Evolutionary conservation across 2,797 vertebrate species (phyloP), one percentile per base, ranked within the genome.

Genomic region (Philypnodon macrostomus): DNA sequence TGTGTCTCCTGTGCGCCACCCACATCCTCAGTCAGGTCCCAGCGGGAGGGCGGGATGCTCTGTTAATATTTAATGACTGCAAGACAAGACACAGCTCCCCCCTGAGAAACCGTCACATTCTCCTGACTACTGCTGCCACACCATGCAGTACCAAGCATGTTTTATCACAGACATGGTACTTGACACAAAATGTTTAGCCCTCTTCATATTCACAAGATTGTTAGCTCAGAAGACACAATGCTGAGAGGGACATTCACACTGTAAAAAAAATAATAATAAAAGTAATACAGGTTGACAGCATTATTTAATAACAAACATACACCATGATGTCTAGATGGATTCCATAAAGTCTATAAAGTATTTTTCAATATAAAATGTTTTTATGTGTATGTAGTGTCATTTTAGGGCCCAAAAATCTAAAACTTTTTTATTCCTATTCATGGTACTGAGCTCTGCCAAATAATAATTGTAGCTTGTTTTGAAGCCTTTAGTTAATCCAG

Each of bases 21-120:
- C 53, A 73, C 58, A 59, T 68, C 75, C 73, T 74, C 81, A 83
- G 51, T 74, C 77, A 75, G 67, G 51, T 50, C 67, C 62, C 64
- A 68, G 65, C 32, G 52, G 62, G 71, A 67, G 68, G 60, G 34
- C 49, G 41, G 64, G 74, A 73, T 80, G 59, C 47, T 51, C 38
- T 47, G 61, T 88, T 84, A 84, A 88, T 87, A 87, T 88, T 85
- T 87, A 85, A 88, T 85, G 70, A 70, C 46, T 47, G 46, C 61
- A 70, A 73, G 73, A 78, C 65, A 77, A 70, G 70, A 66, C 60
- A 49, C 58, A 69, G 58, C 54, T 56, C 42, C 46, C 70, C 47
- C 38, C 21, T 1, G 63, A 60, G 62, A 30, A 12, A 67, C 46
- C 45, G 29, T 23, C 11, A 5, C 17, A n/a, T 4, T 41, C 60